phyloP scores from a whole-genome alignment of 2,888 invertebrate genomes.

The Plebejus anna region DNA sequence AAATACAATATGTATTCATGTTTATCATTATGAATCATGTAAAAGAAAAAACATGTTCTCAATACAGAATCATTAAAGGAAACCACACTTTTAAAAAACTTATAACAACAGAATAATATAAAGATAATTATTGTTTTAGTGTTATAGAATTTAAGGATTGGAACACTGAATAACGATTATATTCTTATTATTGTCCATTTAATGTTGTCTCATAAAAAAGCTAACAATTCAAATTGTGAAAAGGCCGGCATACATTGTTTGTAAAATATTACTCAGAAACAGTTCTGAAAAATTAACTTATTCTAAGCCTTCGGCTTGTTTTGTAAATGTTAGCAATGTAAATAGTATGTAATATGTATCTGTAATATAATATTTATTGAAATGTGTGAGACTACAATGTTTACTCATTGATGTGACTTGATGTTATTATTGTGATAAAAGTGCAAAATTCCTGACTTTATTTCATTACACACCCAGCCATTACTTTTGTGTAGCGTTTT shows the following conservation, averaged over 20 bases:
- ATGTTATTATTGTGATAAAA: neutral
- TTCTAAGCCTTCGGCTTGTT: neutral
- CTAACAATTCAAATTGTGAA: neutral
- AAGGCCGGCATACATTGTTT: neutral
- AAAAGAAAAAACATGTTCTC: no score
- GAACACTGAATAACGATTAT: no score
- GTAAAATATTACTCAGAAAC: neutral
- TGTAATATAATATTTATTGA: slow-evolving; percentile 1
- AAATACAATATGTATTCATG: no score
- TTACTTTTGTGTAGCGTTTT: neutral
- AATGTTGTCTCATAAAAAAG: neutral
- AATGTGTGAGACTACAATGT: slow-evolving; percentile 12
- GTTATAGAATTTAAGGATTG: no score
- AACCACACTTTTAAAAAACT: no score
- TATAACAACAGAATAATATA: no score
- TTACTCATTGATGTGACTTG: neutral
- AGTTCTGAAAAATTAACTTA: neutral
- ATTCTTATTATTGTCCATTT: neutral
- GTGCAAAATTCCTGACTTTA: neutral
- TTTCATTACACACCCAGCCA: neutral
- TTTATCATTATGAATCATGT: no score
- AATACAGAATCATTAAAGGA: no score
- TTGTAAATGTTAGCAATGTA: slow-evolving; percentile 2
- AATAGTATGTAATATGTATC: neutral
- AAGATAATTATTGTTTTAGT: no score